Conservation (phyloP, 1,140 invertebrate species). For the Monomorium pharaonis region DNA sequence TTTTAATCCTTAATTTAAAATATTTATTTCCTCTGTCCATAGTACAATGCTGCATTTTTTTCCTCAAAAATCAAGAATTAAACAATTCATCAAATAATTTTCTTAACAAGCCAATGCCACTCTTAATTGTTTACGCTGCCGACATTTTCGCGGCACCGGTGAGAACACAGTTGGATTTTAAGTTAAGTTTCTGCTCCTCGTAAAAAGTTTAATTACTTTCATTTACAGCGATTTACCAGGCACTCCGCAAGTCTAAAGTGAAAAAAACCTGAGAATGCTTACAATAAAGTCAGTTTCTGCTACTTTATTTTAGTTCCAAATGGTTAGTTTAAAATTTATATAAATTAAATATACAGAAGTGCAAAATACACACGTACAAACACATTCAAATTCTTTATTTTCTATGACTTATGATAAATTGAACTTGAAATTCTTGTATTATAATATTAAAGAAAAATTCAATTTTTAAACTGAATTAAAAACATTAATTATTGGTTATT, state of each 20-base stretch:
- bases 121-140: slow-evolving; percentile 20
- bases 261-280: slow-evolving; percentile 13
- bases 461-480: not conserved
- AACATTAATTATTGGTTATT: not conserved
- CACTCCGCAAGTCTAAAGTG: not conserved
- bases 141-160: not conserved
- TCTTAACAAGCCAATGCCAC: not conserved
- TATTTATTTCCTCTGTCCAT: not conserved
- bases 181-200: slow-evolving; percentile 37
- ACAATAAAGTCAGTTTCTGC: slow-evolving; percentile 16
- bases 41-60: not conserved
- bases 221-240: slow-evolving; percentile 26
- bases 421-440: not conserved
- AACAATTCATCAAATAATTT: not conserved
- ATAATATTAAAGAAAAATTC: no score
- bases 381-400: not conserved
- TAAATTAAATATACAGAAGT: not conserved
- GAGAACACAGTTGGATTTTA: slow-evolving; percentile 37
- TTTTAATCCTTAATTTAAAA: not conserved
- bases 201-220: slow-evolving; percentile 53
- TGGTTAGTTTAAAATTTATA: not conserved
- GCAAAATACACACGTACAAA: not conserved
- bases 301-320: slow-evolving; percentile 8
- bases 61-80: not conserved
- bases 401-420: slow-evolving; percentile 5